Conservation (phyloP, 2,113 vertebrate species). For the Callorhinus ursinus region DNA sequence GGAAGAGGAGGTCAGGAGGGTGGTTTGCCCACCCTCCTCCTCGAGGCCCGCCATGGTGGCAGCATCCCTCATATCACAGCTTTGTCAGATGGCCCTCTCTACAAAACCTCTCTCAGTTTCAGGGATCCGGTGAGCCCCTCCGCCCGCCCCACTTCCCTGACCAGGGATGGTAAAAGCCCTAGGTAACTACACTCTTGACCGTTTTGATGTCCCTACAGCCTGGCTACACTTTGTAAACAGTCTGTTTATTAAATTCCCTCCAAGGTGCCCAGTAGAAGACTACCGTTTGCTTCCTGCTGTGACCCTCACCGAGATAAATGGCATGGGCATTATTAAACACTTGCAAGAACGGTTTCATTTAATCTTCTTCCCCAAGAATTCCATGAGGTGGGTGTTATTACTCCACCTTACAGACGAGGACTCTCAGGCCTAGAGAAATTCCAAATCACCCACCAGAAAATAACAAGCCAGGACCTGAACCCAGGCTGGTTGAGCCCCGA, state of each 20-base stretch:
- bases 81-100: too few species aligned
- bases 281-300: neutral
- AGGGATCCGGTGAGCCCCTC: neutral
- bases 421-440: neutral
- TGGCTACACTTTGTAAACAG: neutral
- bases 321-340: neutral
- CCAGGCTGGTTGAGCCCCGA: neutral
- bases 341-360: neutral
- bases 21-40: neutral
- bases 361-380: neutral
- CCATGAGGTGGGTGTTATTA: neutral
- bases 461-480: neutral
- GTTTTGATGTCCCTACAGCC: neutral
- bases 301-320: neutral
- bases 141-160: neutral
- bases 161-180: too few species aligned
- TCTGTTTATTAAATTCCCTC: neutral
- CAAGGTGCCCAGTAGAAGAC: neutral
- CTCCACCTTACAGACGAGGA: neutral
- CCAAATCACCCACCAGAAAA: neutral
- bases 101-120: fast-evolving
- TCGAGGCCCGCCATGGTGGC: neutral
- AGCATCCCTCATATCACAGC: neutral
- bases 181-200: neutral
- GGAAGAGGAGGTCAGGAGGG: neutral